Evolutionary conservation across 2,113 vertebrate species (phyloP), one percentile per base, ranked within the genome.

Genomic region (Tor tambroides): DNA sequence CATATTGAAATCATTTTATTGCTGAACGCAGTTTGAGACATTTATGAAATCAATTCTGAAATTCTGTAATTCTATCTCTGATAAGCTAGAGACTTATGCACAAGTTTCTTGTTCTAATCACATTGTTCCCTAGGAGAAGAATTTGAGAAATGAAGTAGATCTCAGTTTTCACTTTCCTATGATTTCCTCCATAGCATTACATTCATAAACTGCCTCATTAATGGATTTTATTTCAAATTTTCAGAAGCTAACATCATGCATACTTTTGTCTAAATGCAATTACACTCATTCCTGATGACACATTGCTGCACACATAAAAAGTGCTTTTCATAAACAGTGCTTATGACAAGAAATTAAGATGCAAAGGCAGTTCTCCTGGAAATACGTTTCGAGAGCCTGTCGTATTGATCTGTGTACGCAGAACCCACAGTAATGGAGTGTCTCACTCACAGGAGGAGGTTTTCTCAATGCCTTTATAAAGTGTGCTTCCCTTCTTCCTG

Each of bases 341-440:
- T 84, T 78, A 65, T 79, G 63, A 86, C 71, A 49, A 59, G 38
- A 38, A 81, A 80, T 84, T 61, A 46, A 41, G 26, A 83, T 8
- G 23, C 71, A 67, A 77, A 67, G 54, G 10, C 67, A 17, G 51
- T 56, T 65, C n/a, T 81, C 38, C 1, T 46, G 38, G 38, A 65
- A 19, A 43, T 21, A 46, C 0, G 15, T 43, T 21, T 32, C 1
- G 8, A 41, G 79, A 81, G 23, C 28, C 23, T 46, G 79, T 81
- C 7, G 14, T 30, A 30, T 65, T 81, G 9, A 81, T 81, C 38
- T 46, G 80, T 81, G 80, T 81, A 63, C 12, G 30, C 54, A 80
- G 51, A 75, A 46, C 5, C 11, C 12, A 6, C 41, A 75, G 72
- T 59, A 79, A 79, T 59, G 19, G 51, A 59, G 77, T 59, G 21